A percentile compares a stretch with the other conserved stretches of the same genome.
These are phyloP conservation scores for Lates calcarifer DNA, from an alignment of 2,113 vertebrate genomes.

Conservation along the genomic window DNA sequence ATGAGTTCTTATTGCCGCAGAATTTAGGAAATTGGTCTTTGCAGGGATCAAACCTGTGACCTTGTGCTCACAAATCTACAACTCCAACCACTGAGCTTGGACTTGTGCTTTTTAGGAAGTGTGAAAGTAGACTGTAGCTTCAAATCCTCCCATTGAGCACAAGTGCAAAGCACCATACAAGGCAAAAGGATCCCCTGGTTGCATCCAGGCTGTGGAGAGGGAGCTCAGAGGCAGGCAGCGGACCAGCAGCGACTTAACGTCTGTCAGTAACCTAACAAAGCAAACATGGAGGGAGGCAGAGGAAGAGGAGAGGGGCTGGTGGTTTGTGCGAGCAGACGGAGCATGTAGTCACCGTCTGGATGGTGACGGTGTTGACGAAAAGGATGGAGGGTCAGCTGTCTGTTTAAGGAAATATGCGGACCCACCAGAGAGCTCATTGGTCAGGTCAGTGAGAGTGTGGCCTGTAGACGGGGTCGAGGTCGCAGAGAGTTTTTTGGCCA, in stretches of 20 bases:
- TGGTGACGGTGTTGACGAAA: constrained; percentile 52
- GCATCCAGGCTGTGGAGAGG: constrained; percentile 30
- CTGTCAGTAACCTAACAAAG: constrained; percentile 58
- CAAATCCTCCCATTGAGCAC: neutral
- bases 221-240: neutral
- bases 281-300: constrained; percentile 16
- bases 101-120: constrained; percentile 45
- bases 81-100: neutral
- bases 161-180: constrained; percentile 66
- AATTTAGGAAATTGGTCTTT: neutral
- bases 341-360: constrained; percentile 79
- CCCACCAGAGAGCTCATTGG: constrained; percentile 43
- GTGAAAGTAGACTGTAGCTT: constrained; percentile 10
- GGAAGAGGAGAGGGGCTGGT: constrained; percentile 32
- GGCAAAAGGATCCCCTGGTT: constrained; percentile 47
- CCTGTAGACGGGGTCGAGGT: constrained; percentile 29
- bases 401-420: constrained; percentile 56
- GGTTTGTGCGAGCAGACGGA: constrained; percentile 35
- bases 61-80: neutral
- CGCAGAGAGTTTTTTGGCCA: constrained; percentile 55
- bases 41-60: neutral
- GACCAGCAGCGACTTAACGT: constrained; percentile 22
- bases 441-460: constrained; percentile 19
- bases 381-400: constrained; percentile 40
- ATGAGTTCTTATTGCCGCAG: neutral